Conservation (phyloP, 2,888 invertebrate species). For the Stegophylla sp. region DNA sequence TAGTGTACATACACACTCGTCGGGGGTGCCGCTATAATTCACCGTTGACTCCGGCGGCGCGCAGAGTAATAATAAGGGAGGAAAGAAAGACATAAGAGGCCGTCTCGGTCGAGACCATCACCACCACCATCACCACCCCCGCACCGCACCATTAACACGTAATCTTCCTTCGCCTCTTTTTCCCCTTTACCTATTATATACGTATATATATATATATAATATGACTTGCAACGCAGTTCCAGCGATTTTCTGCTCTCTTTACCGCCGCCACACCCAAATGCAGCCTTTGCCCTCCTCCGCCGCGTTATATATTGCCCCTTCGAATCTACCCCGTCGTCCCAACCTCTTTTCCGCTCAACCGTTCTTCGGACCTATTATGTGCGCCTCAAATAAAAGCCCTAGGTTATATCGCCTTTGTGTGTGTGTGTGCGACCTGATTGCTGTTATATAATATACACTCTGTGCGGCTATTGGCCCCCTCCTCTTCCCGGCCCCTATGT, state of each 20-base stretch:
- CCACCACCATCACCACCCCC: slow-evolving; percentile 63
- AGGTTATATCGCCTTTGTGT: slow-evolving; percentile 2
- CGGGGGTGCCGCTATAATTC: slow-evolving; percentile 58
- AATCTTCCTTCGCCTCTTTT: slow-evolving; percentile 52
- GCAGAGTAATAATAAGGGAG: slow-evolving; percentile 46
- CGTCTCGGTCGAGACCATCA: slow-evolving; percentile 52
- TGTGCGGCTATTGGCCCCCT: not conserved
- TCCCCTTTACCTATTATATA: slow-evolving; percentile 20
- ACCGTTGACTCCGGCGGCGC: slow-evolving; percentile 53
- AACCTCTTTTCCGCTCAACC: not conserved
- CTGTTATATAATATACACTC: not conserved
- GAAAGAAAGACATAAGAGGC: slow-evolving; percentile 60
- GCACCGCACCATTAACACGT: slow-evolving; percentile 48
- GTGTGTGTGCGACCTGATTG: slow-evolving; percentile 20
- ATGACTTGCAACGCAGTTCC: slow-evolving; percentile 31
- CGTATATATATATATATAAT: slow-evolving; percentile 31
- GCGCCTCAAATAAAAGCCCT: slow-evolving; percentile 23
- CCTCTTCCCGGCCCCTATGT: no score
- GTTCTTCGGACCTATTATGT: slow-evolving; percentile 1
- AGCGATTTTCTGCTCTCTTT: slow-evolving; percentile 55
- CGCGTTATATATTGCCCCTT: slow-evolving; percentile 38
- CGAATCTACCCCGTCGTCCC: not conserved
- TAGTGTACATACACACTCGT: slow-evolving; percentile 61
- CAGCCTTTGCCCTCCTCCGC: not conserved
- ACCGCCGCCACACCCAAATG: slow-evolving; percentile 33